phyloP scores from a whole-genome alignment of 2,888 invertebrate genomes.

The Drosophila multiciliata region DNA sequence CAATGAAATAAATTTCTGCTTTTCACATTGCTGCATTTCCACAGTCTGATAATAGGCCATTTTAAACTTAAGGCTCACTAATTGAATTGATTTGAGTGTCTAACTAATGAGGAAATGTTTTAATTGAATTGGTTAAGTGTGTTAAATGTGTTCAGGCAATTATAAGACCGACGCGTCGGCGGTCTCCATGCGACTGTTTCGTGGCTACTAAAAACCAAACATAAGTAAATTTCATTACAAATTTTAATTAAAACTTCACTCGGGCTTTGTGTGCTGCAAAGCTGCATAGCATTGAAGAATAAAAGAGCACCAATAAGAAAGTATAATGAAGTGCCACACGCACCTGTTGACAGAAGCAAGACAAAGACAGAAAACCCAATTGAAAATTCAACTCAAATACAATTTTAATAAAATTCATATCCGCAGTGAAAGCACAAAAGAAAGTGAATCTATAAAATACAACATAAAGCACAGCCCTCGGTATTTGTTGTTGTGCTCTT shows the following conservation, averaged over 20 bases:
- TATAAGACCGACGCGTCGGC: slow-evolving; percentile 36
- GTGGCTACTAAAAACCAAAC: slow-evolving; percentile 73
- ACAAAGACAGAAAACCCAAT: slow-evolving; percentile 22
- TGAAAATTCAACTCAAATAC: slow-evolving; percentile 47
- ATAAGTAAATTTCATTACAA: slow-evolving; percentile 67
- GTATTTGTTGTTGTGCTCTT: slow-evolving; percentile 1
- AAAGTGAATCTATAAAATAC: slow-evolving; percentile 1
- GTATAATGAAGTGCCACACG: slow-evolving; percentile 68
- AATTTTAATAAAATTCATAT: slow-evolving; percentile 63
- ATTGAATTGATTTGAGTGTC: not conserved
- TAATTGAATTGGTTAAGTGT: slow-evolving; percentile 53
- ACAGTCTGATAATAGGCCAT: slow-evolving; percentile 16
- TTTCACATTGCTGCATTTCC: slow-evolving; percentile 6
- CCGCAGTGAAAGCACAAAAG: slow-evolving; percentile 17
- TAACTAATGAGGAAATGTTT: slow-evolving; percentile 45
- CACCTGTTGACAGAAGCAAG: slow-evolving; percentile 68
- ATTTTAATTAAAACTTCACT: slow-evolving; percentile 74
- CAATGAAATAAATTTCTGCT: slow-evolving; percentile 20
- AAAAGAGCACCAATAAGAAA: slow-evolving; percentile 34
- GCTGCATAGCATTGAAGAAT: not conserved
- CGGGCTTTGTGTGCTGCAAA: slow-evolving; percentile 23
- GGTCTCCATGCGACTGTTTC: slow-evolving; percentile 71
- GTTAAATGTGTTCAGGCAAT: slow-evolving; percentile 54
- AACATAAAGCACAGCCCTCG: not conserved
- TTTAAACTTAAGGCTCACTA: not conserved